Percentiles rank a stretch among this genome's conserved stretches.
Conservation (phyloP, 2,888 invertebrate genomes). For the Pterostichus niger region DNA sequence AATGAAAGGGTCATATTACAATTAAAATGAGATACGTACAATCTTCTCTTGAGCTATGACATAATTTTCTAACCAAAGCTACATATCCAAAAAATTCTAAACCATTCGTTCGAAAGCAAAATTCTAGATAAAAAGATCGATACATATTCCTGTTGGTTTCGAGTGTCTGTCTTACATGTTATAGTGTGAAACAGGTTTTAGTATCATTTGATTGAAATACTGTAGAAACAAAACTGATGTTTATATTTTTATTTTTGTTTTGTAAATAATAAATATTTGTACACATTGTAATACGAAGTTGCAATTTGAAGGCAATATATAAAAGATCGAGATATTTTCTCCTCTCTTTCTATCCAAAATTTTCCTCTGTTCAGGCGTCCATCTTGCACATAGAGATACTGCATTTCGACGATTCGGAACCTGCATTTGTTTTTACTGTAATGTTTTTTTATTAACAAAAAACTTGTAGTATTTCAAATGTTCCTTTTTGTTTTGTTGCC, state of each 20-base stretch:
- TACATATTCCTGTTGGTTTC: constrained; percentile 64
- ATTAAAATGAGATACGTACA: no score
- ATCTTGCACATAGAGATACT: constrained; percentile 61
- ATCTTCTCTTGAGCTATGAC: no score
- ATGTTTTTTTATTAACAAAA: constrained; percentile 20
- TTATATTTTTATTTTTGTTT: constrained; percentile 33
- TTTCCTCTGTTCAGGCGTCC: constrained; percentile 57
- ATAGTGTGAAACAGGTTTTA: constrained; percentile 62
- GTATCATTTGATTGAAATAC: constrained; percentile 54
- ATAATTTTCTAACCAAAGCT: no score
- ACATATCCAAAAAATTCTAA: no score
- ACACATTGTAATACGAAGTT: background rate
- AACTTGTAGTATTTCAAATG: constrained; percentile 5
- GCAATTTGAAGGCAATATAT: constrained; percentile 6
- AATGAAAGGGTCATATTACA: background rate
- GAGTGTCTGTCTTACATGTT: constrained; percentile 54
- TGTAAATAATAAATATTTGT: constrained; percentile 27
- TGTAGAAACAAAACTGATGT: constrained; percentile 44
- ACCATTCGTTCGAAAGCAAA: constrained; percentile 26
- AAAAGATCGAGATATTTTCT: constrained; percentile 21
- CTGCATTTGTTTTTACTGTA: constrained; percentile 57
- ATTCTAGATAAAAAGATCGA: constrained; percentile 65
- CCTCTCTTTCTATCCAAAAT: constrained; percentile 46
- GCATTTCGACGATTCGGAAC: constrained; percentile 56
- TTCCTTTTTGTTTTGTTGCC: constrained; percentile 20